Evolutionary conservation across 1,140 invertebrate species (phyloP), one percentile per base, ranked within the genome.

Genomic region (Dendroctonus valens): DNA sequence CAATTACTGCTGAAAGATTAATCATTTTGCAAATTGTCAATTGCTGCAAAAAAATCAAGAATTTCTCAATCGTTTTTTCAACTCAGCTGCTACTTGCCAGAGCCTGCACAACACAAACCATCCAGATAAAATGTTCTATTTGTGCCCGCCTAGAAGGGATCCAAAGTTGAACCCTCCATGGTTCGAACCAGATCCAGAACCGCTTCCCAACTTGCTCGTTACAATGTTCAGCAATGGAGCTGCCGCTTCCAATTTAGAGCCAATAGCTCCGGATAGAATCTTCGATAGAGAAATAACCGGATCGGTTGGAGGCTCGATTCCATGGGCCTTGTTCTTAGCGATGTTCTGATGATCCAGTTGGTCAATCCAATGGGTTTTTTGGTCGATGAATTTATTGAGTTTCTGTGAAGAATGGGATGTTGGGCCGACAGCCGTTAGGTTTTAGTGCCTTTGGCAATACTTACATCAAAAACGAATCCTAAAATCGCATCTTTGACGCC

Each of bases 381-480:
- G 84, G 64, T 91, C 89, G 74, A 91, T 79, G 75, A 90, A 82
- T 39, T 86, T 85, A 77, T 91, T 89, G 78, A 91, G 83, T 86
- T 91, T 91, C 89, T 91, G 73, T 65, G 67, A 11, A 77, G 37
- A 11, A 42, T 39, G 2, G 2, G 2, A 57, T 7, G 14, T 26
- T 46, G 39, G 14, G 5, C n/a, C 26, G 9, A n/a, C 14, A 7
- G 7, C 7, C 26, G 2, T 42, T 55, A 55, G 7, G 2, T 40
- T 59, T 59, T 26, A 26, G 26, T 1, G 26, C 26, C 26, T 26
- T 26, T 26, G 26, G 9, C 2, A 11, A 65, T 80, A 86, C 85
- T 90, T 85, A 91, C 89, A 76, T 88, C 87, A 74, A 91, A 91
- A 0, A 91, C 88, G 77, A 90, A 89, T 75, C 88, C 89, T 69